Evolutionary conservation across 2,888 invertebrate species (phyloP).

Genomic region (Cheilosia impressa): DNA sequence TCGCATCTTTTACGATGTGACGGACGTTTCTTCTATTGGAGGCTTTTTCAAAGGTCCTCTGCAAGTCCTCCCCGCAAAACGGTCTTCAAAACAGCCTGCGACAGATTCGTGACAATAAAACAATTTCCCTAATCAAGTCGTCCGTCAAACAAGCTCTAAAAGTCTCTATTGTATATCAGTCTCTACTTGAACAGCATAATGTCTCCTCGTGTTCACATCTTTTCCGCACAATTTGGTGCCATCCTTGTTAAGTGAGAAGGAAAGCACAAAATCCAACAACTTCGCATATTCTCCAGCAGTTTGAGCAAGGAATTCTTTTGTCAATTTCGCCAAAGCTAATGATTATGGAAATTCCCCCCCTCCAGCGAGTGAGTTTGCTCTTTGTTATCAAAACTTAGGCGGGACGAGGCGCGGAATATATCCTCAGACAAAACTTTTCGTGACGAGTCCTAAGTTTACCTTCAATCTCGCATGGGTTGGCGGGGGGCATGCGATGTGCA

Average conservation of each 20-base stretch:
- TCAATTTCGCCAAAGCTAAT: slow-evolving; percentile 40
- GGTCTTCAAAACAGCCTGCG: neutral
- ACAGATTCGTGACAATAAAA: neutral
- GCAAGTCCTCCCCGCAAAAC: neutral
- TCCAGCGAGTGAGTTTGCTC: slow-evolving; percentile 7
- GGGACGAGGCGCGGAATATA: slow-evolving; percentile 5
- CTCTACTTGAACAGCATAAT: slow-evolving; percentile 1
- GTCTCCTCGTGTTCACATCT: neutral
- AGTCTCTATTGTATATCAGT: neutral
- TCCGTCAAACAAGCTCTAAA: neutral
- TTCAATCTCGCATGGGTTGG: slow-evolving; percentile 7
- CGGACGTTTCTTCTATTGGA: too few relatives aligned
- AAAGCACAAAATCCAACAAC: neutral
- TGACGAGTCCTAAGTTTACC: slow-evolving; percentile 7
- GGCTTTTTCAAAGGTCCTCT: too few relatives aligned
- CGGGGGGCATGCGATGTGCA: neutral
- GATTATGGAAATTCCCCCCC: slow-evolving; percentile 43
- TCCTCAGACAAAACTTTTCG: slow-evolving; percentile 37
- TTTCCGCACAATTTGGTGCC: slow-evolving; percentile 1
- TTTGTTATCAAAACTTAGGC: slow-evolving; percentile 47
- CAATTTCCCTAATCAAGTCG: neutral
- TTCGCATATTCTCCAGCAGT: slow-evolving; percentile 8
- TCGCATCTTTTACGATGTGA: too few relatives aligned
- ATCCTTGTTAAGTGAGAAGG: neutral
- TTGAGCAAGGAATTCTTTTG: slow-evolving; percentile 30